Evolutionary conservation across 2,888 invertebrate genomes (phyloP).

Genomic region (Drosophila leonis): DNA sequence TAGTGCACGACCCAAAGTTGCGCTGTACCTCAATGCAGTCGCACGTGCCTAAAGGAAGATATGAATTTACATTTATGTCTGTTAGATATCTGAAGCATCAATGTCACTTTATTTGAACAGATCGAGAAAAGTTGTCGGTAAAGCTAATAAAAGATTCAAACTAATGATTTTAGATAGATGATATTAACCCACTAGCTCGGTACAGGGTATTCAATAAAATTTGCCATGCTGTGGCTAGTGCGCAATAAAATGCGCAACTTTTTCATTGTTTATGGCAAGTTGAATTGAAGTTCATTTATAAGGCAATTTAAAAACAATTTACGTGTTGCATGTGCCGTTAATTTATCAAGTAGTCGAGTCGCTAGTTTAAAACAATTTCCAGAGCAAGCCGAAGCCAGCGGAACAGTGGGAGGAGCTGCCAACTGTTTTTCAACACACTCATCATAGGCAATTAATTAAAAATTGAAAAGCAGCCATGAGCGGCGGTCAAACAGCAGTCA

Average conservation of each 20-base stretch:
- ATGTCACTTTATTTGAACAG: not conserved
- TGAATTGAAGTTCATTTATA: constrained; percentile 79
- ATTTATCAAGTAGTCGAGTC: constrained; percentile 72
- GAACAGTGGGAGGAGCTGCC: constrained; percentile 14
- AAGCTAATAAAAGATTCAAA: not conserved
- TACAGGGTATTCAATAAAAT: constrained; percentile 25
- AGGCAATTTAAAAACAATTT: constrained; percentile 80
- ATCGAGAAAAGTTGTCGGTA: not conserved
- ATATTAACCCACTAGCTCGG: not conserved
- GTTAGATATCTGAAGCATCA: not conserved
- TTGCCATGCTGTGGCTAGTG: constrained; percentile 15
- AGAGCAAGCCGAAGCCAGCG: not conserved
- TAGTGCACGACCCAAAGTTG: not conserved
- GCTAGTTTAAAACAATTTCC: constrained; percentile 56
- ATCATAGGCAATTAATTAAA: constrained; percentile 80
- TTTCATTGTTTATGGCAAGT: constrained; percentile 65
- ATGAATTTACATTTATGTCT: not conserved
- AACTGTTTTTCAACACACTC: constrained; percentile 77
- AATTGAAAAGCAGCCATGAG: constrained; percentile 50
- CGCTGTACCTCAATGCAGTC: not conserved
- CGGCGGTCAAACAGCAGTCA: constrained; percentile 7
- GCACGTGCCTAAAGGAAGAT: not conserved
- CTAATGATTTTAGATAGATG: not conserved
- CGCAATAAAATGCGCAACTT: constrained; percentile 56
- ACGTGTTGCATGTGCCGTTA: constrained; percentile 80